Evolutionary conservation across 35 echinoderm and acorn worm species (phyloP).

Genomic region (Ptychodera flava): DNA sequence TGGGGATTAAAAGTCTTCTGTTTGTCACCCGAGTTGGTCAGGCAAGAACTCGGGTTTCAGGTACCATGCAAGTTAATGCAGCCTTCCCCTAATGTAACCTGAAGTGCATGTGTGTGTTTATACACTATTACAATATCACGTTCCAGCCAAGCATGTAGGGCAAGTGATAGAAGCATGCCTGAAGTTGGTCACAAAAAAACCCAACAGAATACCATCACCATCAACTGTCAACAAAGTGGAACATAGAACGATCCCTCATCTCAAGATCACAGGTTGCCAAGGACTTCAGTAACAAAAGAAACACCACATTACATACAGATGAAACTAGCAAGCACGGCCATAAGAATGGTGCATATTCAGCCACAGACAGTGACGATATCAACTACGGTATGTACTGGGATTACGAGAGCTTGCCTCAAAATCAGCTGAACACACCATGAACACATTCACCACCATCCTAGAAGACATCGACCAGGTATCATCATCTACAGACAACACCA

Average conservation of each 20-base stretch:
- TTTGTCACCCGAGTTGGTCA: too few relatives aligned
- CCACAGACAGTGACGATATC: not conserved
- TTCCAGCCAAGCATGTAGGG: constrained; percentile 25
- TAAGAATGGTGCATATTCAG: constrained; percentile 30
- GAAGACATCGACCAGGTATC: too few relatives aligned
- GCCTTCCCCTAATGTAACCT: too few relatives aligned
- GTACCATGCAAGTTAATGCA: too few relatives aligned
- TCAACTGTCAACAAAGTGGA: constrained; percentile 2
- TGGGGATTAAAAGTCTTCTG: too few relatives aligned
- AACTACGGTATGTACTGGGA: too few relatives aligned
- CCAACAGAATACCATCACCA: constrained; percentile 17
- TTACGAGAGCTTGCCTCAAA: too few relatives aligned
- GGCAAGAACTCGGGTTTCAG: too few relatives aligned
- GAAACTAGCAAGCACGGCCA: constrained; percentile 21
- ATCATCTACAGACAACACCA: too few relatives aligned
- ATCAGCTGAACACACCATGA: too few relatives aligned
- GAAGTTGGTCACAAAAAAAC: constrained; percentile 14
- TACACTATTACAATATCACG: constrained; percentile 25
- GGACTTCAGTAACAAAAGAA: not conserved
- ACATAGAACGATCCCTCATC: constrained; percentile 7
- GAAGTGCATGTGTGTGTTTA: constrained; percentile 38
- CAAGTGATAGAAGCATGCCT: constrained; percentile 23
- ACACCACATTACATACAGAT: constrained; percentile 41
- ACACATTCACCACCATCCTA: too few relatives aligned
- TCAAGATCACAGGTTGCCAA: constrained; percentile 24